Evolutionary conservation across 2,113 vertebrate species (phyloP).

Genomic region (Perccottus glenii): DNA sequence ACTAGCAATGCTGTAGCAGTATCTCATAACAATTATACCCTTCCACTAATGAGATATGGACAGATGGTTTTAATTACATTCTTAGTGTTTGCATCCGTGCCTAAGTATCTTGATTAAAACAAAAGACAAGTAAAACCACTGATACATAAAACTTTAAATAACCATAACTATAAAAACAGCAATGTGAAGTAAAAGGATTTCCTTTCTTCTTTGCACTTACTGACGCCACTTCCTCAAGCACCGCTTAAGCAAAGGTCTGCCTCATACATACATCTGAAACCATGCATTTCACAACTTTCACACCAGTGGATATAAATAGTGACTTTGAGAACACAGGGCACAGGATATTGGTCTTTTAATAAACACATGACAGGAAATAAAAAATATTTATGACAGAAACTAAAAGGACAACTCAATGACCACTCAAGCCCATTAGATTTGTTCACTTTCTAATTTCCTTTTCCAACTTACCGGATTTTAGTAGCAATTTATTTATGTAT

Average conservation of each 20-base stretch:
- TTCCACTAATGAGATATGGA: no score
- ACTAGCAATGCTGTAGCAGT: no score
- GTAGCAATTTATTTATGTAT: constrained; percentile 18
- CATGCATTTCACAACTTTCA: neutral
- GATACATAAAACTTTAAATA: no score
- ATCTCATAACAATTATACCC: no score
- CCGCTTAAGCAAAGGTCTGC: constrained; percentile 37
- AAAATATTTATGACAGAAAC: constrained; percentile 22
- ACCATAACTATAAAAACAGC: no score
- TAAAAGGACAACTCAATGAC: constrained; percentile 27
- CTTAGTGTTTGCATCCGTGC: no score
- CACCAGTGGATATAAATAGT: no score
- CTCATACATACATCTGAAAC: constrained; percentile 5
- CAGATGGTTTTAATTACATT: no score
- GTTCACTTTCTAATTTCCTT: constrained; percentile 26
- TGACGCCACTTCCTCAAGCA: constrained; percentile 30
- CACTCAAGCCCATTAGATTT: no score
- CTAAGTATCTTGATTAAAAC: no score
- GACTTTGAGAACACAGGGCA: neutral
- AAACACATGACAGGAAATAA: constrained; percentile 4
- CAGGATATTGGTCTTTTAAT: constrained; percentile 1
- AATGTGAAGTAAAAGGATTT: constrained; percentile 13
- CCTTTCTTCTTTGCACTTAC: constrained; percentile 14
- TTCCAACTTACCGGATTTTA: constrained; percentile 29
- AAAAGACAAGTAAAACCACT: no score